Evolutionary conservation across 1,140 invertebrate genomes (phyloP).

Genomic region (Tribolium castaneum): DNA sequence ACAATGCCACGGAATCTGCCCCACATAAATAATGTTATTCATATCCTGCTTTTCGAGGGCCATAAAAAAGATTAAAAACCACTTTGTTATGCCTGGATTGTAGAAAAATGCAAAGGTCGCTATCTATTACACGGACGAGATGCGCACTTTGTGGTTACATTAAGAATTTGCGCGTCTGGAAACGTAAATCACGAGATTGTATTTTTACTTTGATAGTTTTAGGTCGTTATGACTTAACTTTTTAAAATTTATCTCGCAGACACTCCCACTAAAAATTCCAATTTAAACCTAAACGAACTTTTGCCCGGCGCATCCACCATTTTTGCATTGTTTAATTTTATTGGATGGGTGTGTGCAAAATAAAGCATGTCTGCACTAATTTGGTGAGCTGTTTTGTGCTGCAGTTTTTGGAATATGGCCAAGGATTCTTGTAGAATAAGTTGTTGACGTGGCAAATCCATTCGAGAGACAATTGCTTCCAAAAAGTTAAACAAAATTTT

Average conservation of each 20-base stretch:
- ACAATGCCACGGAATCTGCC: neutral
- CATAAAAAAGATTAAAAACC: conserved; percentile 31
- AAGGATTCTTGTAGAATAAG: neutral
- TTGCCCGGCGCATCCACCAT: conserved; percentile 8
- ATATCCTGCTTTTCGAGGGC: neutral
- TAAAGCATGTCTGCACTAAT: neutral
- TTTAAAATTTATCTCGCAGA: neutral
- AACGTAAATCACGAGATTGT: neutral
- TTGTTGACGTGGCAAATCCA: neutral
- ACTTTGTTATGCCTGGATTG: neutral
- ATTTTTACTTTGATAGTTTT: neutral
- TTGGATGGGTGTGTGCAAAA: neutral
- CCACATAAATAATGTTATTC: conserved; percentile 25
- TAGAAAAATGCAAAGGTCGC: conserved; percentile 5
- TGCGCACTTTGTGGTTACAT: neutral
- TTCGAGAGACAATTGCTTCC: neutral
- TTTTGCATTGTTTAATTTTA: neutral
- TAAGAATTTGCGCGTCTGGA: neutral
- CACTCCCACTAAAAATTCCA: neutral
- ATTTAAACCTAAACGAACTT: neutral
- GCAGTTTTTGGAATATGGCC: neutral
- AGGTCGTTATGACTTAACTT: neutral
- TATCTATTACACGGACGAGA: neutral
- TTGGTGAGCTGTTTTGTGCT: neutral
- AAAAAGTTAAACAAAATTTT: neutral